phyloP scores from a whole-genome alignment of 1,140 invertebrate species.

The Chrysopa pallens region DNA sequence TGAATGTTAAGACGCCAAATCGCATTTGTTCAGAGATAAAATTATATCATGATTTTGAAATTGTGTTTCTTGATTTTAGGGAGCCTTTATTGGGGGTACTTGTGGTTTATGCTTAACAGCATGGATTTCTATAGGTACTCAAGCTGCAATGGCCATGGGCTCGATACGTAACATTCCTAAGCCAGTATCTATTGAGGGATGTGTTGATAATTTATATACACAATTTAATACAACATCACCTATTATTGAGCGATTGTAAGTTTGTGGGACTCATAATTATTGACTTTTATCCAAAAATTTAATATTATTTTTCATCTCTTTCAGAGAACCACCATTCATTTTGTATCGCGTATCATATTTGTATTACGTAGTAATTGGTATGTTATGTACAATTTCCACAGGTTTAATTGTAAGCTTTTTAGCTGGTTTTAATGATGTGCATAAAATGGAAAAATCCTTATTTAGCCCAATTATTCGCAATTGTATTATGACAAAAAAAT shows the following conservation, averaged over 20 bases:
- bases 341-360: conserved; percentile 44
- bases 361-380: conserved; percentile 49
- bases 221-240: neutral
- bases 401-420: conserved; percentile 29
- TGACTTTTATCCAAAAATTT: conserved; percentile 8
- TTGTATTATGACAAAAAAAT: too few relatives aligned
- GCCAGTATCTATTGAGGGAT: conserved; percentile 38
- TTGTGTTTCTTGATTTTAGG: conserved; percentile 28
- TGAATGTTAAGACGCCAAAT: too few relatives aligned
- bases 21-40: neutral
- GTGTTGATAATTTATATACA: conserved; percentile 26
- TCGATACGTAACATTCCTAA: conserved; percentile 35
- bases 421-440: conserved; percentile 13
- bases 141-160: conserved; percentile 47
- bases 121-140: conserved; percentile 74
- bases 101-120: conserved; percentile 48
- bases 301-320: conserved; percentile 12
- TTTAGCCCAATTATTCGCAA: too few relatives aligned
- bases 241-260: neutral
- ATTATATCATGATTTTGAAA: neutral
- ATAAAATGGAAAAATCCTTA: conserved; percentile 7
- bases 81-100: conserved; percentile 56
- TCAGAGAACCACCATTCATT: conserved; percentile 27
- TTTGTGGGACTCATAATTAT: neutral
- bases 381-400: conserved; percentile 40